These are phyloP conservation scores for Gryllus bimaculatus DNA, from an alignment of 1,140 invertebrate genomes.

Conservation along the genomic window DNA sequence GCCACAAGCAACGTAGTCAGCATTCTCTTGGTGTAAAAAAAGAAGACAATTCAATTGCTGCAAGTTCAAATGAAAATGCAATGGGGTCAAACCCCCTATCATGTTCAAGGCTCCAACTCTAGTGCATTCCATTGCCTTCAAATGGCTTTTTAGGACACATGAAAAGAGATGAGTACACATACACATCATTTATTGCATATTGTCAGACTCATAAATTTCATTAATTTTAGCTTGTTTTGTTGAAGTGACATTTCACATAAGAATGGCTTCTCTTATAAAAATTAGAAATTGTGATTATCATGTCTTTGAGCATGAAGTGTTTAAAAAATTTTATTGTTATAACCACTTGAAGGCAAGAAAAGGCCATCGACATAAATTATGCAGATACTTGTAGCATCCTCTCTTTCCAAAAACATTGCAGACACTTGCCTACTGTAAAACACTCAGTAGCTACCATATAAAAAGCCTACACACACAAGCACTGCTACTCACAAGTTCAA, in stretches of 20 bases:
- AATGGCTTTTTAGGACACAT: neutral
- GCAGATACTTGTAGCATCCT: neutral
- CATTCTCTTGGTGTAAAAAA: neutral
- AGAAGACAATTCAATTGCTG: neutral
- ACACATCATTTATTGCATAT: neutral
- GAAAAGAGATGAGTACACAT: neutral
- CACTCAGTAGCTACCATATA: neutral
- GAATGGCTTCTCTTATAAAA: neutral
- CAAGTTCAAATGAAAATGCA: neutral
- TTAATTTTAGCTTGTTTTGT: neutral
- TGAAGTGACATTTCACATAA: neutral
- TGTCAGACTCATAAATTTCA: neutral
- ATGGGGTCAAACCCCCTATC: neutral
- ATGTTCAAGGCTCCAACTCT: neutral
- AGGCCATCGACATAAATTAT: neutral
- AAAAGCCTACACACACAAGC: conserved; percentile 1
- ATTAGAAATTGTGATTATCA: neutral
- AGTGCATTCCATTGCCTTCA: neutral
- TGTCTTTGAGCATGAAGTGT: neutral
- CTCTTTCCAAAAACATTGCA: neutral
- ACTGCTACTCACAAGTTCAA: neutral
- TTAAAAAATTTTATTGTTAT: neutral
- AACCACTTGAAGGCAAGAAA: neutral
- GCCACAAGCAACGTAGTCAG: neutral
- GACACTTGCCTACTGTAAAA: neutral